A percentile compares a stretch with the other conserved stretches of the same genome.
These are phyloP conservation scores for Holothuria scabra DNA, from an alignment of 53 echinoderm and acorn worm genomes.

Conservation along the genomic window DNA sequence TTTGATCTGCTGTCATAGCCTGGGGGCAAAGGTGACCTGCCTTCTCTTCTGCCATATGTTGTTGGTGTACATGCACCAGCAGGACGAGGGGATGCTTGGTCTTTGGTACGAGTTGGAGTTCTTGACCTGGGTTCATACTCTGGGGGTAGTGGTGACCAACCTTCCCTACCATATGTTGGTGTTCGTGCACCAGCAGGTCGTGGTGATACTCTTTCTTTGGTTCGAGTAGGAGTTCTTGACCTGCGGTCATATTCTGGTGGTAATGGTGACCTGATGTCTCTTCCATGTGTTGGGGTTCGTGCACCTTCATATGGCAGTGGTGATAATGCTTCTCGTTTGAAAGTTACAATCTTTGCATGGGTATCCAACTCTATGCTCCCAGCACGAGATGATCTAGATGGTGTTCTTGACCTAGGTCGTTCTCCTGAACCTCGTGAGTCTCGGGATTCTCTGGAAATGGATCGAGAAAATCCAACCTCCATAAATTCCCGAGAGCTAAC, in stretches of 20 bases:
- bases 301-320: conserved; percentile 10
- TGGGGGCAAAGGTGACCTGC: no score
- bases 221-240: conserved; percentile 1
- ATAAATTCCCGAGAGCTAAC: conserved; percentile 49
- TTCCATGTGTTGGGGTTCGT: not conserved
- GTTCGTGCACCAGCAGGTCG: not conserved
- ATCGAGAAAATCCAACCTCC: conserved; percentile 37
- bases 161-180: not conserved
- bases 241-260: conserved; percentile 28
- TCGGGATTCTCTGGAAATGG: conserved; percentile 35
- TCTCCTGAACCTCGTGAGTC: conserved; percentile 35
- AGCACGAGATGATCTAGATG: conserved; percentile 4
- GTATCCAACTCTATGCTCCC: conserved; percentile 30
- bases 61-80: not conserved
- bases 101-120: not conserved
- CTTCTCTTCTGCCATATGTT: not conserved
- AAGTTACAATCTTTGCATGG: conserved; percentile 22
- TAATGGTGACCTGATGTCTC: conserved; percentile 11
- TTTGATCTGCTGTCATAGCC: no score
- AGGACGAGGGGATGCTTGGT: not conserved
- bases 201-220: not conserved
- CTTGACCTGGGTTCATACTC: conserved; percentile 2
- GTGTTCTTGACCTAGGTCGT: conserved; percentile 2
- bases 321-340: conserved; percentile 29
- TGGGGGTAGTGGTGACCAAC: conserved; percentile 1